phyloP scores from a whole-genome alignment of 1,140 invertebrate genomes.

The Camponotus vicinus region DNA sequence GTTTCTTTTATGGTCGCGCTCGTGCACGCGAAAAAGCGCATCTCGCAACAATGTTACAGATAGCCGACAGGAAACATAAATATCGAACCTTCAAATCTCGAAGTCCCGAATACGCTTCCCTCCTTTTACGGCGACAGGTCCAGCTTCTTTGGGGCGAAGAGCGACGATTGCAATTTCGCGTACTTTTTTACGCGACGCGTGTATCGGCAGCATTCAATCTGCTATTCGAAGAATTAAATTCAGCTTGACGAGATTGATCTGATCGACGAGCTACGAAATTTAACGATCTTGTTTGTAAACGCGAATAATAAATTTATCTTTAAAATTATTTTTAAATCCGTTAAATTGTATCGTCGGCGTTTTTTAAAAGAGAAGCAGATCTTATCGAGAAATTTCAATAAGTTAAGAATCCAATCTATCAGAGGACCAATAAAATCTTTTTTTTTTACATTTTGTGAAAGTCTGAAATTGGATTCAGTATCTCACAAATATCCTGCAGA shows the following conservation, averaged over 20 bases:
- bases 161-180: conserved; percentile 3
- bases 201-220: not conserved
- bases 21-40: not conserved
- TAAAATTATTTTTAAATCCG: not conserved
- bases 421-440: too few relatives aligned
- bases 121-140: not conserved
- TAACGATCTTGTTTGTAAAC: not conserved
- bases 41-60: conserved; percentile 42
- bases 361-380: not conserved
- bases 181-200: not conserved
- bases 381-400: not conserved
- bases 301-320: not conserved
- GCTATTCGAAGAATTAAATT: not conserved
- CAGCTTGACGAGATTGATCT: not conserved
- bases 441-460: too few relatives aligned
- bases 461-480: too few relatives aligned
- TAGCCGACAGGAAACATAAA: conserved; percentile 54
- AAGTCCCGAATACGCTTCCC: conserved; percentile 7
- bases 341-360: not conserved
- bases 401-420: too few relatives aligned
- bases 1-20: conserved; percentile 16
- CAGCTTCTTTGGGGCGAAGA: not conserved
- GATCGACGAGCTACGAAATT: not conserved
- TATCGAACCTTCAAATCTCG: conserved; percentile 30
- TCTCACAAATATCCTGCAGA: too few relatives aligned